These are phyloP conservation scores for Chymomyza costata DNA, from an alignment of 1,140 invertebrate species.

Conservation along the genomic window DNA sequence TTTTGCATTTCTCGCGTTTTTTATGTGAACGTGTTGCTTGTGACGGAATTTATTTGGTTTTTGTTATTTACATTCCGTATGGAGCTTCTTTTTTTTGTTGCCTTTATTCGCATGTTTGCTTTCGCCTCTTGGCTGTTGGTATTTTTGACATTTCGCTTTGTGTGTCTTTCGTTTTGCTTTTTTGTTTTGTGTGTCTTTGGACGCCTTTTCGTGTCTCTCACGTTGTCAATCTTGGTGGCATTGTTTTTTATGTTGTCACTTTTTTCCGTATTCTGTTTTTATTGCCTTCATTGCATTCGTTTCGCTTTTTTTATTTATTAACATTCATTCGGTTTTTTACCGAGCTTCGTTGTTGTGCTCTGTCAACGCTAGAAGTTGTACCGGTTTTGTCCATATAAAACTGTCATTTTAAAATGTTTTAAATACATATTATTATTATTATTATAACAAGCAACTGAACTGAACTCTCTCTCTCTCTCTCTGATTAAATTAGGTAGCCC, in stretches of 20 bases:
- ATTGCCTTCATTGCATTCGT: no score
- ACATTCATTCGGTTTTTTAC: slow-evolving; percentile 13
- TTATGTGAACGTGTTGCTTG: slow-evolving; percentile 58
- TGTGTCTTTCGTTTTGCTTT: slow-evolving; percentile 66
- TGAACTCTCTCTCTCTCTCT: no score
- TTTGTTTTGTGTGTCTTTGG: slow-evolving; percentile 64
- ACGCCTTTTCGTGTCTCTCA: slow-evolving; percentile 64
- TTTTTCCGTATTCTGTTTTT: slow-evolving; percentile 24
- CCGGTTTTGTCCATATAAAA: no score
- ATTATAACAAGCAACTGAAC: no score
- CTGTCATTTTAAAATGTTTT: no score
- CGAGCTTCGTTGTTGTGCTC: slow-evolving; percentile 5
- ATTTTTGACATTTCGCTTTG: slow-evolving; percentile 73
- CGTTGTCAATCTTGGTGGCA: slow-evolving; percentile 71
- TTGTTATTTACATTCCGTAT: slow-evolving; percentile 66
- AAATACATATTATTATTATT: no score
- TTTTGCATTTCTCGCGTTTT: slow-evolving; percentile 8
- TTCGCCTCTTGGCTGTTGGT: slow-evolving; percentile 30
- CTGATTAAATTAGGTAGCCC: no score
- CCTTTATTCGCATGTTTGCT: slow-evolving; percentile 9
- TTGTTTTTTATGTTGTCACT: slow-evolving; percentile 49
- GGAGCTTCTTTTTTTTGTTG: slow-evolving; percentile 17
- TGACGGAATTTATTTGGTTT: slow-evolving; percentile 70
- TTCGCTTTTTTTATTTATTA: slow-evolving; percentile 27
- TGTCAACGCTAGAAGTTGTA: slow-evolving; percentile 12